Conservation (phyloP, 2,797 vertebrate species). For the Cossypha niveicapilla region DNA sequence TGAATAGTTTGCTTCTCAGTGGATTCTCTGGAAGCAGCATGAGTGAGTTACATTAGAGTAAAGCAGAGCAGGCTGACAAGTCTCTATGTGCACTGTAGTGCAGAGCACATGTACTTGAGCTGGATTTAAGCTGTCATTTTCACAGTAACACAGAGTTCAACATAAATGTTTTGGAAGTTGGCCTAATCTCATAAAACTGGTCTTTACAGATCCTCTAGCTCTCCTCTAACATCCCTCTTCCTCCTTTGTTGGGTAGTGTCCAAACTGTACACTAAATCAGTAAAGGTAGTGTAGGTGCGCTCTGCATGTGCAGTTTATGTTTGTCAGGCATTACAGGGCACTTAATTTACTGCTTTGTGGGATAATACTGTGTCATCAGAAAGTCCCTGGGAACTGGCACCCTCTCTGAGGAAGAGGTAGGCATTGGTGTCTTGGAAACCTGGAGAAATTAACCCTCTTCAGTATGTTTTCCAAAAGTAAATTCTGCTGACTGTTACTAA, state of each 20-base stretch:
- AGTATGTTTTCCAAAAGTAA: not conserved
- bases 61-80: not conserved
- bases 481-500: not conserved
- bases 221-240: not conserved
- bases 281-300: not conserved
- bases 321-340: not conserved
- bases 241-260: not conserved
- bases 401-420: not conserved
- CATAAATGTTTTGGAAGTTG: conserved; percentile 1
- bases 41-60: not conserved
- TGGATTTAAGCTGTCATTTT: not conserved
- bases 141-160: not conserved
- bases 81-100: not conserved
- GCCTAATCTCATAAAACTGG: not conserved
- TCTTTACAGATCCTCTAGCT: not conserved
- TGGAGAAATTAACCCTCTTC: not conserved
- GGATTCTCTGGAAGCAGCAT: rapidly evolving
- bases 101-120: not conserved
- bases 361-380: not conserved
- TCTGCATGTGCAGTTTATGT: rapidly evolving
- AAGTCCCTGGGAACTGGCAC: not conserved
- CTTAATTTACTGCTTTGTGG: not conserved
- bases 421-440: not conserved
- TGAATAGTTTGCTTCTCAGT: not conserved
- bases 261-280: not conserved